Conservation (phyloP, 64 coral and sea anemone genomes). For the Porites lutea region DNA sequence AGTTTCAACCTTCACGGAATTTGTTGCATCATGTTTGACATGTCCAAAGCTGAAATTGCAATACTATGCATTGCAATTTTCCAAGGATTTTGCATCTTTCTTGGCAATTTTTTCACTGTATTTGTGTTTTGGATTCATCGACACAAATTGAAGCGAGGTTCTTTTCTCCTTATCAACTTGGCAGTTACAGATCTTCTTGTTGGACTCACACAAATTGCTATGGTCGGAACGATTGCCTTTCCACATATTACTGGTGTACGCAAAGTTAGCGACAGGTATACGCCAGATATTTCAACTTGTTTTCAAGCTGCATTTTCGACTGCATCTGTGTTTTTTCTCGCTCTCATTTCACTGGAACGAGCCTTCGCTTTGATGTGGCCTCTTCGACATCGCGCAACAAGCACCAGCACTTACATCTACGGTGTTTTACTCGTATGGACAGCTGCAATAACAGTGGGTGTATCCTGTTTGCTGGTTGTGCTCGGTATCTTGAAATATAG, state of each 20-base stretch:
- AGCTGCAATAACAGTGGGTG: not conserved
- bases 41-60: too few species aligned
- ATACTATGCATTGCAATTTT: too few species aligned
- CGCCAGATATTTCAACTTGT: too few species aligned
- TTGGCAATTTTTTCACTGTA: not conserved
- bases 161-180: conserved; percentile 5
- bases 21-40: too few species aligned
- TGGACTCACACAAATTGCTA: not conserved
- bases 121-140: not conserved
- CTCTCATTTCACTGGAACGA: not conserved
- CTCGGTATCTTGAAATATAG: not conserved
- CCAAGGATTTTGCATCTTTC: not conserved
- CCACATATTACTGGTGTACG: too few species aligned
- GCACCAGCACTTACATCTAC: not conserved
- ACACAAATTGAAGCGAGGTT: not conserved
- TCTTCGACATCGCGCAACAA: not conserved
- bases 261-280: too few species aligned
- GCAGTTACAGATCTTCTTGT: conserved; percentile 2
- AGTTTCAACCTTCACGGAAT: too few species aligned
- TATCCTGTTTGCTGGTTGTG: not conserved
- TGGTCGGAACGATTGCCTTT: too few species aligned
- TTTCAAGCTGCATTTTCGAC: not conserved
- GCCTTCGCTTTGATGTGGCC: conserved; percentile 8
- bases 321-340: not conserved
- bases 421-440: not conserved